Evolutionary conservation across 2,113 vertebrate species (phyloP).

Genomic region (Heloderma charlesbogerti): DNA sequence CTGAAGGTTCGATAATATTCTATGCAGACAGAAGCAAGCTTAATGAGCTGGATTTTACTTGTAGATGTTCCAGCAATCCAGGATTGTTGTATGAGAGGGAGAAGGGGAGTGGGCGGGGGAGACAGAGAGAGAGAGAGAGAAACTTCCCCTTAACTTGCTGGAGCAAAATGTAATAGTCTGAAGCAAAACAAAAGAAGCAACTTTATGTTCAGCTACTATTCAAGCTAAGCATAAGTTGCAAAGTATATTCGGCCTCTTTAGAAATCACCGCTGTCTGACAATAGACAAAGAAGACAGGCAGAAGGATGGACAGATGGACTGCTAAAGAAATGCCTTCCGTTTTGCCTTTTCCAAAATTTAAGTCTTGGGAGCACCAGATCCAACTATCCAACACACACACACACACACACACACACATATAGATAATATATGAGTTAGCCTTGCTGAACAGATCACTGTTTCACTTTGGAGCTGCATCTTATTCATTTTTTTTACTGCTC

Average conservation of each 20-base stretch:
- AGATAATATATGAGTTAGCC: slow-evolving; percentile 11
- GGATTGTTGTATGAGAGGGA: slow-evolving; percentile 7
- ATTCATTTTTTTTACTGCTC: slow-evolving; percentile 52
- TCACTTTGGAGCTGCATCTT: slow-evolving; percentile 71
- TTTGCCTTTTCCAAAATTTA: slow-evolving; percentile 54
- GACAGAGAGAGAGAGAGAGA: slow-evolving; percentile 46
- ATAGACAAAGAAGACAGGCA: slow-evolving; percentile 54
- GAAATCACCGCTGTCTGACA: slow-evolving; percentile 31
- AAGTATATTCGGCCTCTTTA: slow-evolving; percentile 46
- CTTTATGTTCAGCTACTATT: slow-evolving; percentile 39
- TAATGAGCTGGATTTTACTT: slow-evolving; percentile 49
- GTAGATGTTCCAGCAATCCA: slow-evolving; percentile 39
- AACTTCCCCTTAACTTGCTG: slow-evolving; percentile 47
- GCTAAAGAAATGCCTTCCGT: slow-evolving; percentile 63
- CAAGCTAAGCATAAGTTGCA: slow-evolving; percentile 56
- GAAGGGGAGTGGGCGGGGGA: not conserved
- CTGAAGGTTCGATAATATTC: slow-evolving; percentile 26
- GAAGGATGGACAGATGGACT: slow-evolving; percentile 54
- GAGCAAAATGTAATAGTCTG: slow-evolving; percentile 46
- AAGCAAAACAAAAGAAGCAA: slow-evolving; percentile 51
- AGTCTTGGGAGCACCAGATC: slow-evolving; percentile 68
- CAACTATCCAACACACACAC: slow-evolving; percentile 40
- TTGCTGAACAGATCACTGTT: slow-evolving; percentile 68
- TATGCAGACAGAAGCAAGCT: slow-evolving; percentile 24
- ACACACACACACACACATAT: too few relatives aligned